phyloP scores from a whole-genome alignment of 30 jellyfish, hydroid and myxozoan species.

The Pseudorhiza aurosa region DNA sequence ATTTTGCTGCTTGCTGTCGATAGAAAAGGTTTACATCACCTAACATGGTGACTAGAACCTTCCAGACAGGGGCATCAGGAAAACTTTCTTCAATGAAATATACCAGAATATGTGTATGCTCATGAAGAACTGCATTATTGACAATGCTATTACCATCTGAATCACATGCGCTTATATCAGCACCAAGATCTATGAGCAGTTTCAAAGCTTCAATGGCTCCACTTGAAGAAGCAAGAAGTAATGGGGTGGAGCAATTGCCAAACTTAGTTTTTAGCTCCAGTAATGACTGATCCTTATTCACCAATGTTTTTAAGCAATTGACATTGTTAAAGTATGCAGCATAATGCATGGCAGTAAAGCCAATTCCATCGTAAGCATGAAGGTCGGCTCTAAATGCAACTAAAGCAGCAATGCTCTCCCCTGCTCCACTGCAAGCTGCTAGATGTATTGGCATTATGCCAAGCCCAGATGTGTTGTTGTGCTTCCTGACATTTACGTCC shows the following conservation, averaged over 20 bases:
- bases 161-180: conserved; percentile 37
- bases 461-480: conserved; percentile 31
- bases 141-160: conserved; percentile 38
- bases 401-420: conserved; percentile 64
- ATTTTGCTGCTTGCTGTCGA: conserved; percentile 52
- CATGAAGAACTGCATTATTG: conserved; percentile 66
- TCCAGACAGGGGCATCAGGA: conserved; percentile 66
- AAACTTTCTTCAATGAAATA: conserved; percentile 28
- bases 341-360: conserved; percentile 68
- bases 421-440: conserved; percentile 77
- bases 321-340: conserved; percentile 70
- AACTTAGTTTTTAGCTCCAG: conserved; percentile 44
- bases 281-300: conserved; percentile 23
- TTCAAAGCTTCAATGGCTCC: conserved; percentile 59
- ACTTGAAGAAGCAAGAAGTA: conserved; percentile 71
- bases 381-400: conserved; percentile 68
- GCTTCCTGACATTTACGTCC: conserved; percentile 57
- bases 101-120: conserved; percentile 61
- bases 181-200: conserved; percentile 33
- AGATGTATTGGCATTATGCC: conserved; percentile 75
- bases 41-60: conserved; percentile 57
- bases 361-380: conserved; percentile 38
- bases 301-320: conserved; percentile 39
- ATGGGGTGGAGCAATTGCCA: conserved; percentile 38
- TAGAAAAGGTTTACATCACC: not conserved